phyloP scores from a whole-genome alignment of 1,140 invertebrate genomes.

The Tetramorium alpestre region DNA sequence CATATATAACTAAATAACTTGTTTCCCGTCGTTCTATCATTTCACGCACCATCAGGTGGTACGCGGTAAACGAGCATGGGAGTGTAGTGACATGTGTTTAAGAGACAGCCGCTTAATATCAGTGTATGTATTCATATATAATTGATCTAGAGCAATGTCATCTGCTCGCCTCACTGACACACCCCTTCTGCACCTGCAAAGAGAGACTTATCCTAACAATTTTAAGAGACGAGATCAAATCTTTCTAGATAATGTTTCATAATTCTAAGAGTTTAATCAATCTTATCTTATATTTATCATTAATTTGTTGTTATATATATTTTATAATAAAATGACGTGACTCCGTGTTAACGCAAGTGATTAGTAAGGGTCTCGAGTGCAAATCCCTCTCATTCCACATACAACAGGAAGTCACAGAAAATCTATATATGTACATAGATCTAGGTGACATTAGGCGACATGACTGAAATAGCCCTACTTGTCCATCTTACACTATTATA shows the following conservation, averaged over 20 bases:
- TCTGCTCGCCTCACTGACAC: conserved; percentile 69
- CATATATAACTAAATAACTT: neutral
- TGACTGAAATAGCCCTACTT: no score
- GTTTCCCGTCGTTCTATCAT: neutral
- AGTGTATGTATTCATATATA: conserved; percentile 23
- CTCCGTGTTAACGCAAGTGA: no score
- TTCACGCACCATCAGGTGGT: conserved; percentile 70
- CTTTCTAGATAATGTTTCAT: neutral
- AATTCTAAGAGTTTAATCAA: neutral
- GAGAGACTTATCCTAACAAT: neutral
- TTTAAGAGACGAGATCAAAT: neutral
- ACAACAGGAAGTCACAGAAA: no score
- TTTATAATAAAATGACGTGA: no score
- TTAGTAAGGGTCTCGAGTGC: no score
- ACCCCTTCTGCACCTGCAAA: neutral
- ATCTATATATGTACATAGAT: no score
- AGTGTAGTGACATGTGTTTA: conserved; percentile 81
- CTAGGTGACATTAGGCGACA: no score
- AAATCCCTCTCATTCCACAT: no score
- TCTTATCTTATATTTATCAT: neutral
- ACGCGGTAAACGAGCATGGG: conserved; percentile 76
- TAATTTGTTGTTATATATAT: neutral
- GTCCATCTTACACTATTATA: neutral
- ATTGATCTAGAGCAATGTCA: conserved; percentile 59
- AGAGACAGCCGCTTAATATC: conserved; percentile 58